Evolutionary conservation across 2,797 vertebrate species (phyloP), one percentile per base, ranked within the genome.

Genomic region (Nasua narica): DNA sequence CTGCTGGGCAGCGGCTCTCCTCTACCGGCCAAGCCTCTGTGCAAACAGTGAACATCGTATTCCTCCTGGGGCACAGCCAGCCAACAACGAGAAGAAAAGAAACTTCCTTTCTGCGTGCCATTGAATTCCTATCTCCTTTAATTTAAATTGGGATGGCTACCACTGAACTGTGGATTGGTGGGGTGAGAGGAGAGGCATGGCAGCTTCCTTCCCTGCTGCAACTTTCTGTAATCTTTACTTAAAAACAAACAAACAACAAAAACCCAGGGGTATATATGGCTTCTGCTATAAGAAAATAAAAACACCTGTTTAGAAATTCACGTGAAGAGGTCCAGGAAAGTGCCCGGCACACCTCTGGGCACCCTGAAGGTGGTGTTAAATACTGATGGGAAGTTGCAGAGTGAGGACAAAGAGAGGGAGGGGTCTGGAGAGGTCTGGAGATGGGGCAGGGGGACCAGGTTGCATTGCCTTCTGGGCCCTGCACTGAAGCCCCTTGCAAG

Each of bases 361-460:
- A n/a, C 92, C 37, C 52, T 1, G 65, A 7, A 32, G 25, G 5
- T 2, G 15, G 37, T 7, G 62, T 35, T 21, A 14, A 65, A 14
- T 25, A 35, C 0, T 2, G 0, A 19, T 2, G 27, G 43, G 13
- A 27, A 15, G 4, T 3, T 14, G 46, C 14, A 52, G 9, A 10
- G 56, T 2, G 32, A 87, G 82, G 81, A 50, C n/a, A 9, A 11
- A n/a, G 21, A 37, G 35, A 15, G 29, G 46, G 40, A 40, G 40
- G 6, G 40, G 40, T 40, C 37, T 29, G 60, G 91, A 50, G 56
- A 21, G 37, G 32, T 32, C 54, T 18, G 9, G 29, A n/a, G 72
- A 19, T 7, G 9, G 21, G 32, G 54, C 65, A 5, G 12, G 18
- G 52, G 18, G 18, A 4, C 2, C 4, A 9, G n/a, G 76, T 43